Percentiles rank a stretch among this genome's conserved stretches.
Evolutionary conservation across 2,797 vertebrate genomes (phyloP).

Genomic region (Pogoniulus pusillus): DNA sequence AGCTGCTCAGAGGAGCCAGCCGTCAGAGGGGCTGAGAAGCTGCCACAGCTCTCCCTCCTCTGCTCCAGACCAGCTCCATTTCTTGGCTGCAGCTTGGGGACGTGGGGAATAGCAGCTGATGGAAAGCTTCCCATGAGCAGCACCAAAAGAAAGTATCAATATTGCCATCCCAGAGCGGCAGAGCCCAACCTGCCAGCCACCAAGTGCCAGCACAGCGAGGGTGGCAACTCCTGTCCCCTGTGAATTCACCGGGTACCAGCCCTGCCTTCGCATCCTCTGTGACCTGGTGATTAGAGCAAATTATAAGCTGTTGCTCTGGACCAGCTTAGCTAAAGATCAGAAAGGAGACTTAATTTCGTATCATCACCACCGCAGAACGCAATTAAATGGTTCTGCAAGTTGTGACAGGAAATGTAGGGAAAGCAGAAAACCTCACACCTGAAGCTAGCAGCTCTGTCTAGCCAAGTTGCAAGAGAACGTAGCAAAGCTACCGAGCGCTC

Average conservation of each 20-base stretch:
- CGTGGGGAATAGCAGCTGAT: background rate
- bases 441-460: background rate
- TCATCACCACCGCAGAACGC: background rate
- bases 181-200: background rate
- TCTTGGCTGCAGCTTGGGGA: background rate
- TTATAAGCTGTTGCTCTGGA: background rate
- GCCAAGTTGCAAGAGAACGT: fast-evolving
- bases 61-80: background rate
- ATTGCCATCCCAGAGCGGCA: background rate
- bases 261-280: background rate
- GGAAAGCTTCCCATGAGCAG: background rate
- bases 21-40: background rate
- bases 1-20: background rate
- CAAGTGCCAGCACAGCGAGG: fast-evolving
- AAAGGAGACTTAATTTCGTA: slow-evolving; percentile 34
- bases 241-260: background rate
- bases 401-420: slow-evolving; percentile 7
- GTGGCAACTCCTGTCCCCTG: background rate
- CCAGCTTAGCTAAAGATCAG: slow-evolving; percentile 8
- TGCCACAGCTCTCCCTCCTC: background rate
- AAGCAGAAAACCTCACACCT: background rate
- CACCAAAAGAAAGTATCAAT: background rate
- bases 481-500: fast-evolving
- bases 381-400: slow-evolving; percentile 59
- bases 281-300: background rate